Base-by-base conservation (phyloP, 2,888 invertebrate species). In the Yponomeuta cagnagella region DNA sequence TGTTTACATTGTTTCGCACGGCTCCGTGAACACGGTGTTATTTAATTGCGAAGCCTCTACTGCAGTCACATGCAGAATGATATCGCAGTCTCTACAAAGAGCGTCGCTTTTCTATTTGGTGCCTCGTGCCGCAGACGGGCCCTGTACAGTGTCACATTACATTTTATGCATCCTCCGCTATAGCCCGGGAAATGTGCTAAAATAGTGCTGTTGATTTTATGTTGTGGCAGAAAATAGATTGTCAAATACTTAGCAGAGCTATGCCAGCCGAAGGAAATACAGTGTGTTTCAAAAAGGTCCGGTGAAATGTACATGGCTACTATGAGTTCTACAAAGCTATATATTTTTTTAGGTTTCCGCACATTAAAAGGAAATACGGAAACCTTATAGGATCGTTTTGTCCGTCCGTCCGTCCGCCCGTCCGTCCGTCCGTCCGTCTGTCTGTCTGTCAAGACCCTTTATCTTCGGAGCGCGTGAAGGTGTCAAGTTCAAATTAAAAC, bases 131-230 rank as follows among this genome's bases (percentile, higher is more conserved):
- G 12, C 52, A 58, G 52, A 58, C 52, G 52, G 52, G 52, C 52
- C 15, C 52, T 58, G 52, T 58, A 58, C 52, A 58, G 52, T 58
- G 52, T 58, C 52, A 58, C 52, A 58, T 58, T 58, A 58, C 52
- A 58, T 58, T 58, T 58, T 58, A 58, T 58, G 52, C 52, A 15
- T 58, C 12, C 52, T 58, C 15, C 15, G 15, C 15, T 15, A 58
- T 58, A 58, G 52, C 52, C 52, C 52, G 52, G 52, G 52, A 58
- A 1, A 58, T 12, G 52, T 58, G 52, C 52, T 58, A 12, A 58
- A 58, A 58, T 58, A 58, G 15, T 58, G 52, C 15, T 58, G 52
- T 58, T 58, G 15, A 15, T 58, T 58, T 58, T 58, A 12, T 15
- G 52, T 58, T 58, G 52, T 12, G 15, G 12, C 15, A 58, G 52